A percentile compares a stretch with the other conserved stretches of the same genome.
These are phyloP conservation scores for Dolichomitus sp. DNA, from an alignment of 2,888 invertebrate species.

Conservation along the genomic window DNA sequence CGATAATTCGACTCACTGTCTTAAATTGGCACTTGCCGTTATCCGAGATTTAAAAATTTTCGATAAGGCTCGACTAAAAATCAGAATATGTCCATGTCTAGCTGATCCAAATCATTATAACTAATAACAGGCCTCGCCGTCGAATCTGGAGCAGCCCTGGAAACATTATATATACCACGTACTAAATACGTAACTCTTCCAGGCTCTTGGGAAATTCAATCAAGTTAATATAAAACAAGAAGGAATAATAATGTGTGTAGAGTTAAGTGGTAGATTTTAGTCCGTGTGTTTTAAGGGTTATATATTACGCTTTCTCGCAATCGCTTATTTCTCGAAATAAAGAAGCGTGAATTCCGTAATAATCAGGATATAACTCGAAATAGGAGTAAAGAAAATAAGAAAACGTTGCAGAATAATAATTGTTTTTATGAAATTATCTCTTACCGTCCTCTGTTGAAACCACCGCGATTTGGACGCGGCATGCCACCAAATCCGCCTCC, in stretches of 20 bases:
- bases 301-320: not conserved
- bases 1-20: not conserved
- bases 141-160: constrained; percentile 84
- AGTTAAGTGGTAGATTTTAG: not conserved
- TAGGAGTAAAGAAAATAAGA: constrained; percentile 30
- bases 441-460: constrained; percentile 86
- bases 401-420: constrained; percentile 8
- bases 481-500: constrained; percentile 83
- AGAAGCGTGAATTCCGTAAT: not conserved
- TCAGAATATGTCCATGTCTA: constrained; percentile 93
- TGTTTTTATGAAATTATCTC: constrained; percentile 41
- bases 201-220: not conserved
- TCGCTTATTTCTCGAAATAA: too few species aligned
- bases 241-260: not conserved
- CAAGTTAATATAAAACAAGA: not conserved
- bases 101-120: constrained; percentile 97
- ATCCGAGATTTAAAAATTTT: constrained; percentile 11
- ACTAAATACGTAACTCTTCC: constrained; percentile 45
- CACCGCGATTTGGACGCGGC: constrained; percentile 87
- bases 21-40: constrained; percentile 12
- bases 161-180: constrained; percentile 74
- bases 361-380: not conserved
- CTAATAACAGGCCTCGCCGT: constrained; percentile 92
- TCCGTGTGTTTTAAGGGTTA: not conserved
- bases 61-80: constrained; percentile 64